A percentile compares a stretch with the other conserved stretches of the same genome.
phyloP scores from a whole-genome alignment of 2,888 invertebrate genomes.

The Chymomyza amoena region DNA sequence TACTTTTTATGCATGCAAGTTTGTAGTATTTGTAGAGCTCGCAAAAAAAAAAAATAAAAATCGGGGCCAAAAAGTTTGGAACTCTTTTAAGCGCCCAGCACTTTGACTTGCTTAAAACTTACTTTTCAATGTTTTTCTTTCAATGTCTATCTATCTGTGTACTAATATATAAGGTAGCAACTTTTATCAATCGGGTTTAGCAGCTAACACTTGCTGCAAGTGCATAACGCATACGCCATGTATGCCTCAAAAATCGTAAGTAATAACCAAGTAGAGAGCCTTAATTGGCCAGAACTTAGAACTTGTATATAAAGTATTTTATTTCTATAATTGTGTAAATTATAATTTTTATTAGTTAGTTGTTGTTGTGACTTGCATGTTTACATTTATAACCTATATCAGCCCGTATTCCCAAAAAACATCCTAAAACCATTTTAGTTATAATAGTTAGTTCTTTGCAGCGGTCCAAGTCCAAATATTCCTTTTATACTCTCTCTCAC shows the following conservation, averaged over 20 bases:
- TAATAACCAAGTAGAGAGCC: background rate
- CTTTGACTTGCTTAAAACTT: background rate
- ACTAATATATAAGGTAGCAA: background rate
- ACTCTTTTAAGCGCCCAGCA: background rate
- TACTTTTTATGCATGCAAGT: slow-evolving; percentile 31
- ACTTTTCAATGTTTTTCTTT: background rate
- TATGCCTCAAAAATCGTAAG: background rate
- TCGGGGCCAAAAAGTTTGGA: no score
- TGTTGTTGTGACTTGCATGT: background rate
- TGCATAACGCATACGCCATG: background rate
- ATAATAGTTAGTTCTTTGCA: no score
- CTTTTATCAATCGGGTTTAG: background rate
- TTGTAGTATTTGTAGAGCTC: slow-evolving; percentile 16
- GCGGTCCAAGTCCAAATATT: background rate
- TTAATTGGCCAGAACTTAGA: background rate
- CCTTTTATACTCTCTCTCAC: background rate
- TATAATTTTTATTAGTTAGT: background rate
- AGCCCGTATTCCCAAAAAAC: background rate
- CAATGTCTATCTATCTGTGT: background rate
- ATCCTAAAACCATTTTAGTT: no score
- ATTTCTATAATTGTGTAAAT: background rate
- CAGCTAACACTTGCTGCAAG: background rate
- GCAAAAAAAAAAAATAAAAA: no score
- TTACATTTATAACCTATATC: background rate
- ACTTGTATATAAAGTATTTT: background rate